These are phyloP conservation scores for Machaerirhynchus nigripectus DNA, from an alignment of 2,113 vertebrate species.

Conservation along the genomic window DNA sequence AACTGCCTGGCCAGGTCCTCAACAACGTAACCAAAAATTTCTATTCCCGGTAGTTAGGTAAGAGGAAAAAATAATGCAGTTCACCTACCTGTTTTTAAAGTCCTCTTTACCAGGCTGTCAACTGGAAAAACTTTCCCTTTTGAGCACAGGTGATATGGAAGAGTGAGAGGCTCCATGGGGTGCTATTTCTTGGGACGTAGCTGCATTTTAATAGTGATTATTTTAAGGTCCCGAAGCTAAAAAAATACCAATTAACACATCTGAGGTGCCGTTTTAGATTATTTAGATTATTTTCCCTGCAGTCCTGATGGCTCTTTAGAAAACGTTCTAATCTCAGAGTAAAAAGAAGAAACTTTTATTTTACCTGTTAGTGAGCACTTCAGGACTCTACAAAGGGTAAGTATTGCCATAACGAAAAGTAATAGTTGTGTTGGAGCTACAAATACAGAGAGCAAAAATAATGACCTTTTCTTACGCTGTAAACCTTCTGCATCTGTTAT, in stretches of 20 bases:
- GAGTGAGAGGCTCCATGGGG: neutral
- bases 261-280: neutral
- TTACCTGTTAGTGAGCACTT: neutral
- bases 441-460: neutral
- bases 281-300: neutral
- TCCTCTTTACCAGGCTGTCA: neutral
- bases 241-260: neutral
- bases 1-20: neutral
- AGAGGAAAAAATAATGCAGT: neutral
- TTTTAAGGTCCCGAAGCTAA: neutral
- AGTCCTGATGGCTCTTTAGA: neutral
- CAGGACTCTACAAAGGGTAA: neutral
- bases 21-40: neutral
- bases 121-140: neutral
- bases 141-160: neutral
- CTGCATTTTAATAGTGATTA: neutral
- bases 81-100: neutral
- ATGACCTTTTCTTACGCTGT: neutral
- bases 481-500: neutral
- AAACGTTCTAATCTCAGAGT: neutral
- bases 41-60: neutral
- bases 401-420: neutral
- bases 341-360: neutral
- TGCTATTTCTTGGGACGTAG: neutral
- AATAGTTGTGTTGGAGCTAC: neutral